Percentiles rank a stretch among this genome's conserved stretches.
Evolutionary conservation across 2,113 vertebrate species (phyloP).

Genomic region (Phycodurus eques): DNA sequence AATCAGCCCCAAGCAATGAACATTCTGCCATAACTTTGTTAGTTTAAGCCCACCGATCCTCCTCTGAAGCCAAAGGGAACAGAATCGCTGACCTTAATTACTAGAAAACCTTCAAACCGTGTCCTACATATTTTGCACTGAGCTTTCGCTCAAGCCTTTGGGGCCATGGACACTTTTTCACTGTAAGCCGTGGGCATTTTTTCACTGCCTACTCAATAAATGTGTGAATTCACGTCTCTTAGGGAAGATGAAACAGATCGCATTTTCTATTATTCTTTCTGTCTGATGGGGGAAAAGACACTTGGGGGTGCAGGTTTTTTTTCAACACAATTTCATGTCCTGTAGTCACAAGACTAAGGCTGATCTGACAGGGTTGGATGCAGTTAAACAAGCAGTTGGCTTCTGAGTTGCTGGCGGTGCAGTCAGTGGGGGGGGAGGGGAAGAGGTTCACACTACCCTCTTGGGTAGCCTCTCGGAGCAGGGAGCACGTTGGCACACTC

Average conservation of each 20-base stretch:
- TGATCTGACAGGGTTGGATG: conserved; percentile 35
- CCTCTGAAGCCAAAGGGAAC: conserved; percentile 11
- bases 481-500: conserved; percentile 14
- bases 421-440: conserved; percentile 1
- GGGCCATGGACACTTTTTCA: neutral
- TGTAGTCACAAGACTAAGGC: conserved; percentile 21
- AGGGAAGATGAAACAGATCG: neutral
- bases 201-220: neutral
- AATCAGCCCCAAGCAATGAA: conserved; percentile 1
- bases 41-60: conserved; percentile 1
- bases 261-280: neutral
- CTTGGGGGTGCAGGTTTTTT: conserved; percentile 5
- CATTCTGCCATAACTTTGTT: conserved; percentile 16
- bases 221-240: neutral
- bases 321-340: conserved; percentile 26
- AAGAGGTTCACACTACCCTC: conserved; percentile 8
- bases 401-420: conserved; percentile 31
- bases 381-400: conserved; percentile 40
- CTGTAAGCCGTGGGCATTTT: neutral
- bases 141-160: conserved; percentile 17
- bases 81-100: conserved; percentile 27
- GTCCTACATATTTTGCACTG: conserved; percentile 19
- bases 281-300: neutral
- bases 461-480: conserved; percentile 17
- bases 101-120: conserved; percentile 8